Evolutionary conservation across 1,140 invertebrate species (phyloP).

Genomic region (Trichogramma pretiosum): DNA sequence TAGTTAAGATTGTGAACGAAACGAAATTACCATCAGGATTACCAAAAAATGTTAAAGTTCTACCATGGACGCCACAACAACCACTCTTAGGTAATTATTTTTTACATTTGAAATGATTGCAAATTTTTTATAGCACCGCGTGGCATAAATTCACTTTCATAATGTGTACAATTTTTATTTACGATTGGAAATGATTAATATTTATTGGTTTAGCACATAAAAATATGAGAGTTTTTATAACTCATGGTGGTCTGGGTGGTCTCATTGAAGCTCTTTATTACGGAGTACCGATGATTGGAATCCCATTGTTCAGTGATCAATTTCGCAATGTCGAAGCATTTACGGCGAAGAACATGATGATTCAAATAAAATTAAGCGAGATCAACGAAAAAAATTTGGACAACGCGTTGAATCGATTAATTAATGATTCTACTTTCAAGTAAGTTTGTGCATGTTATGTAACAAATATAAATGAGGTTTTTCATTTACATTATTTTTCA

Average conservation of each 20-base stretch:
- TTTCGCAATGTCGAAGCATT: constrained; percentile 10
- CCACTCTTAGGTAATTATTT: neutral
- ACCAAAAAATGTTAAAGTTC: neutral
- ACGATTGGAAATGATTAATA: too few species aligned
- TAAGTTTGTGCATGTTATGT: neutral
- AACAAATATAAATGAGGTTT: neutral
- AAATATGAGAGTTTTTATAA: constrained; percentile 36
- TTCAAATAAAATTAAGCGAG: constrained; percentile 13
- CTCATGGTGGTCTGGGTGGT: constrained; percentile 42
- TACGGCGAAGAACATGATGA: constrained; percentile 11
- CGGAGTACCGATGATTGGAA: constrained; percentile 37
- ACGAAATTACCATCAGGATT: neutral
- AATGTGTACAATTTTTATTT: too few species aligned
- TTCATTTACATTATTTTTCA: constrained; percentile 6
- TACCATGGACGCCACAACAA: neutral
- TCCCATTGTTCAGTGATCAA: constrained; percentile 31
- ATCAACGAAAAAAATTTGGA: constrained; percentile 16
- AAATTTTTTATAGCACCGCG: neutral
- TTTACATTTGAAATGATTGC: neutral
- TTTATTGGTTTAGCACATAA: constrained; percentile 27
- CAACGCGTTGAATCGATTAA: constrained; percentile 15
- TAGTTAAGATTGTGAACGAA: neutral
- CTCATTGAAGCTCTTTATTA: constrained; percentile 37
- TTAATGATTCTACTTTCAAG: constrained; percentile 18
- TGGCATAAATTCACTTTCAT: too few species aligned